A percentile compares a stretch with the other conserved stretches of the same genome.
Conservation (phyloP, 2,888 invertebrate species). For the Leucophenga maculata region DNA sequence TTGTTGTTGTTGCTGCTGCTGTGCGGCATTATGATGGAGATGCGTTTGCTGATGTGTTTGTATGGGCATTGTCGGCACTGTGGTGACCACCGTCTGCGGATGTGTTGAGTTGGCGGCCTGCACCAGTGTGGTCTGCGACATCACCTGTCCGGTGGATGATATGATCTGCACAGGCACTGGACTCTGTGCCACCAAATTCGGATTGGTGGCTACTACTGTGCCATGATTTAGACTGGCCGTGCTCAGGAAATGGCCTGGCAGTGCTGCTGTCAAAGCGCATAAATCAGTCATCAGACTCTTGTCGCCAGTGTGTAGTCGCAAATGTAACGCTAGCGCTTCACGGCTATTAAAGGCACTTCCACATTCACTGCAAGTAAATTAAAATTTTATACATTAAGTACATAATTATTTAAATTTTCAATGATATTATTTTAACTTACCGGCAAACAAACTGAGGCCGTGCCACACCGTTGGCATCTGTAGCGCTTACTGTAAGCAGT, state of each 20-base stretch:
- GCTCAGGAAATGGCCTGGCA: conserved; percentile 78
- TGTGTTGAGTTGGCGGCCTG: conserved; percentile 70
- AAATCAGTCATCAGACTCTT: conserved; percentile 86
- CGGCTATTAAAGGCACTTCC: conserved; percentile 79
- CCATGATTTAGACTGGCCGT: conserved; percentile 70
- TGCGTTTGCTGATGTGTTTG: conserved; percentile 72
- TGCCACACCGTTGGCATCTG: conserved; percentile 68
- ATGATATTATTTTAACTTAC: conserved; percentile 48
- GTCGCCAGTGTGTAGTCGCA: conserved; percentile 86
- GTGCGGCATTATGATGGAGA: conserved; percentile 54
- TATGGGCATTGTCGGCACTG: conserved; percentile 66
- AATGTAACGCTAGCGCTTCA: conserved; percentile 85
- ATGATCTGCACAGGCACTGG: conserved; percentile 73
- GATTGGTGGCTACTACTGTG: conserved; percentile 71
- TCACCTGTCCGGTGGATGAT: conserved; percentile 72
- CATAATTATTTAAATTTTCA: neutral
- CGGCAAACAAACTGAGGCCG: conserved; percentile 72
- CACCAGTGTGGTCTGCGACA: conserved; percentile 71
- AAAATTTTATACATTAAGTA: neutral
- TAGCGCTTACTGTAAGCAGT: conserved; percentile 69
- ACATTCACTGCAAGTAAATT: conserved; percentile 73
- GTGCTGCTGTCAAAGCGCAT: conserved; percentile 84
- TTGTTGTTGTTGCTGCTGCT: conserved; percentile 45
- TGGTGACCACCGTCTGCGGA: conserved; percentile 68
- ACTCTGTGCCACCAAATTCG: conserved; percentile 70